A percentile compares a stretch with the other conserved stretches of the same genome.
These are phyloP conservation scores for Bombus vancouverensis DNA, from an alignment of 1,140 invertebrate species.

Conservation along the genomic window DNA sequence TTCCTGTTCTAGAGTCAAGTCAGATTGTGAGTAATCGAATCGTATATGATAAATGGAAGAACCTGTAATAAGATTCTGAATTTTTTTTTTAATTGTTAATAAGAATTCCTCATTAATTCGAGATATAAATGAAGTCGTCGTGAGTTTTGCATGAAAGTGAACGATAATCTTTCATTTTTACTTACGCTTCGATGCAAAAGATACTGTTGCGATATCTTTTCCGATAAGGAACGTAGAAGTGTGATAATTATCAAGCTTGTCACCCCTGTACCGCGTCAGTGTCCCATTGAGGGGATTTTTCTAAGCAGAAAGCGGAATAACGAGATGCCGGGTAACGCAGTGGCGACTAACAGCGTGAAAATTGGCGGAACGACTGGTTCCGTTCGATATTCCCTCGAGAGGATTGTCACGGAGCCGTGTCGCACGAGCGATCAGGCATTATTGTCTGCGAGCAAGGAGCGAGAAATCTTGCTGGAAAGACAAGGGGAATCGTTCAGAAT, in stretches of 20 bases:
- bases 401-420: constrained; percentile 53
- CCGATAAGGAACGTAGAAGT: no score
- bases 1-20: not conserved
- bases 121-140: no score
- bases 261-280: not conserved
- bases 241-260: constrained; percentile 8
- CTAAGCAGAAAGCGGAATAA: constrained; percentile 56
- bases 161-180: not conserved
- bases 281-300: constrained; percentile 48
- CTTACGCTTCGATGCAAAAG: not conserved
- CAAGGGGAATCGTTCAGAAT: not conserved
- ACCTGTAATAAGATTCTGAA: no score
- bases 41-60: not conserved
- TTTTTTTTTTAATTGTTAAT: not conserved
- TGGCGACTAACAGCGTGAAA: constrained; percentile 59
- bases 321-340: constrained; percentile 34
- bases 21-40: not conserved
- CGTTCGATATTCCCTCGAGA: constrained; percentile 59
- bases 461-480: not conserved
- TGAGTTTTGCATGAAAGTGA: no score
- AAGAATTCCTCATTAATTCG: no score
- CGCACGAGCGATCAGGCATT: constrained; percentile 42
- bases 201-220: not conserved
- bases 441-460: constrained; percentile 16
- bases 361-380: constrained; percentile 56